Evolutionary conservation across 2,888 invertebrate species (phyloP).

Genomic region (Drosophila demipolita): DNA sequence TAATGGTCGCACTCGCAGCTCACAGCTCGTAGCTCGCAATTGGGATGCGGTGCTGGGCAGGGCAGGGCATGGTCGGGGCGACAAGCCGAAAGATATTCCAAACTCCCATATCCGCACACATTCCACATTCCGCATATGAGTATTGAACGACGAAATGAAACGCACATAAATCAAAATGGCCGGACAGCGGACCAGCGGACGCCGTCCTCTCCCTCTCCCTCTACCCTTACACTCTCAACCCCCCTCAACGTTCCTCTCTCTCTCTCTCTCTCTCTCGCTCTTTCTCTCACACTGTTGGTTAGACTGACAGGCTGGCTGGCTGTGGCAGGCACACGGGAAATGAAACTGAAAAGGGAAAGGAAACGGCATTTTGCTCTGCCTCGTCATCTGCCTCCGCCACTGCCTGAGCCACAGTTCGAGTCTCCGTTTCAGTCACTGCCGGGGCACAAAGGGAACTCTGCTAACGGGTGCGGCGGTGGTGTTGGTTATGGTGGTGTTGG

Average conservation of each 20-base stretch:
- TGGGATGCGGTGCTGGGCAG: conserved; percentile 3
- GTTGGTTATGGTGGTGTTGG: conserved; percentile 34
- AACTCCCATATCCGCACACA: conserved; percentile 83
- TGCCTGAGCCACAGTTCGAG: conserved; percentile 15
- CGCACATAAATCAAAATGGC: conserved; percentile 85
- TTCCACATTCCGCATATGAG: conserved; percentile 82
- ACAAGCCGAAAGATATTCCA: conserved; percentile 76
- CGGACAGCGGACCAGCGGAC: conserved; percentile 80
- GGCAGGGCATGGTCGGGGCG: conserved; percentile 11
- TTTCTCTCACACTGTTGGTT: conserved; percentile 46
- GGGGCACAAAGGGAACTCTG: conserved; percentile 34
- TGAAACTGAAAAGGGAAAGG: conserved; percentile 82
- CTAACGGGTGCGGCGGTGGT: conserved; percentile 57
- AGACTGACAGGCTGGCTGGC: conserved; percentile 75
- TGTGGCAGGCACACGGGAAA: conserved; percentile 74
- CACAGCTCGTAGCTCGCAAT: conserved; percentile 20
- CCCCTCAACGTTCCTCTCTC: background rate
- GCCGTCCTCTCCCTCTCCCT: conserved; percentile 33
- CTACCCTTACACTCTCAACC: conserved; percentile 1
- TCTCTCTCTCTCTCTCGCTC: background rate
- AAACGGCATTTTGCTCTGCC: conserved; percentile 76
- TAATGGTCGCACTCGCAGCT: conserved; percentile 70
- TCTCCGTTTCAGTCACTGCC: conserved; percentile 6
- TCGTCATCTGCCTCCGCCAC: conserved; percentile 2
- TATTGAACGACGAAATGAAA: conserved; percentile 84